phyloP scores from a whole-genome alignment of 2,888 invertebrate species.

The Diaphora mendica region DNA sequence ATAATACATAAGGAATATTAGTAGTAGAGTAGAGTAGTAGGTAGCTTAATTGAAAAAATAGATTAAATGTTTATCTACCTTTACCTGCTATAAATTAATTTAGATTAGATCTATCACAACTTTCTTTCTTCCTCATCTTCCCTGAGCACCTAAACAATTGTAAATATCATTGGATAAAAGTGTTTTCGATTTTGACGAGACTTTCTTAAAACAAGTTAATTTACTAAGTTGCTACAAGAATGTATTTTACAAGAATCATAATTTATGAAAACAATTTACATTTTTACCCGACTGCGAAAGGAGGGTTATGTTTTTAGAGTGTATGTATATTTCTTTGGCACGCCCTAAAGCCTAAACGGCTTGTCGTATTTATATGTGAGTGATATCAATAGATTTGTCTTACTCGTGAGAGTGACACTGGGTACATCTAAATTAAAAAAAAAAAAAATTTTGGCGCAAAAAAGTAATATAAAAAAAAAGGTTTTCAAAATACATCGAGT shows the following conservation, averaged over 20 bases:
- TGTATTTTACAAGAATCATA: not conserved
- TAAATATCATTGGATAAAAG: conserved; percentile 17
- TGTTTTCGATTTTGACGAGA: conserved; percentile 7
- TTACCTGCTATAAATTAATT: not conserved
- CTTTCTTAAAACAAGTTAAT: conserved; percentile 29
- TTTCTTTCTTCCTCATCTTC: not conserved
- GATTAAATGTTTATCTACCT: not conserved
- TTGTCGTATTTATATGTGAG: too few species aligned
- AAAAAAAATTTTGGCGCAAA: too few species aligned
- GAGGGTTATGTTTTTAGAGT: too few species aligned
- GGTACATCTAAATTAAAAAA: too few species aligned
- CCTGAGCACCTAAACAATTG: not conserved
- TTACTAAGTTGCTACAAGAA: conserved; percentile 34
- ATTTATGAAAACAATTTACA: conserved; percentile 26
- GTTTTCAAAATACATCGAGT: too few species aligned
- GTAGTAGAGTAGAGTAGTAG: not conserved
- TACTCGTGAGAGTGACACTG: too few species aligned
- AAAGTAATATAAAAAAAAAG: too few species aligned
- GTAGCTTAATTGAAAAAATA: not conserved
- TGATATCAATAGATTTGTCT: too few species aligned
- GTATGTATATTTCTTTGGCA: too few species aligned
- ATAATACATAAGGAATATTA: not conserved
- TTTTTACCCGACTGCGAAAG: too few species aligned
- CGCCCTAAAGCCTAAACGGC: too few species aligned
- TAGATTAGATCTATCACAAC: not conserved